Evolutionary conservation across 2,797 vertebrate species (phyloP), one percentile per base, ranked within the genome.

Genomic region (Megalops cyprinoides): DNA sequence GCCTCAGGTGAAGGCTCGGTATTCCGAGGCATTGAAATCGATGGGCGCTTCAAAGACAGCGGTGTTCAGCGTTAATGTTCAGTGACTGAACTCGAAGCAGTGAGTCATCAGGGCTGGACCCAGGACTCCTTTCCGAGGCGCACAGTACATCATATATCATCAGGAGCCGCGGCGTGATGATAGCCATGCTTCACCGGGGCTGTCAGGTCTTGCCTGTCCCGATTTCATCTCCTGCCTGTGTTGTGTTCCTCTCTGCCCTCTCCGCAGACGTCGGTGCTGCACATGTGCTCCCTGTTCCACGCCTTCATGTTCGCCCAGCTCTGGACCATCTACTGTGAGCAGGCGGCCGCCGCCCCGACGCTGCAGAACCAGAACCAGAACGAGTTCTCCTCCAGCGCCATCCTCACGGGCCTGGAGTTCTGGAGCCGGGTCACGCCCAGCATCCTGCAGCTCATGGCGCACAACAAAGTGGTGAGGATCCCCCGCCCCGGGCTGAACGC

Each of bases 291-390:
- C 67, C 93, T 99, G 83, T 99, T 99, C 94, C 98, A 99, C 3
- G 98, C 98, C 25, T 99, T 99, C 91, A 98, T 99, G 96, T 99
- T 99, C 79, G 97, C 98, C 85, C 98, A 99, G 92, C 94, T 99
- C 82, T 99, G 98, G 98, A 99, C 98, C 23, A 97, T 99, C 53
- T 99, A 99, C 82, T 99, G 98, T 28, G 98, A 99, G 85, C 98
- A 99, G 91, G 96, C 96, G 0, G 97, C 97, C 0, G 96, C 97
- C 14, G 94, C 95, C 0, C 95, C 98, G 0, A 93, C 96, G 18
- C 94, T 96, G 0, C 95, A 95, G 42, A 94, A 98, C 87, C 98
- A 98, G 85, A 99, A 97, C 90, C 98, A 98, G 91, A 99, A 96
- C 0, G 98, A 99, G 83, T 98, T 98, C 90, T 97, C 96, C 74